Evolutionary conservation across 2,888 invertebrate species (phyloP), one percentile per base, ranked within the genome.

Genomic region (Stramonita haemastoma): DNA sequence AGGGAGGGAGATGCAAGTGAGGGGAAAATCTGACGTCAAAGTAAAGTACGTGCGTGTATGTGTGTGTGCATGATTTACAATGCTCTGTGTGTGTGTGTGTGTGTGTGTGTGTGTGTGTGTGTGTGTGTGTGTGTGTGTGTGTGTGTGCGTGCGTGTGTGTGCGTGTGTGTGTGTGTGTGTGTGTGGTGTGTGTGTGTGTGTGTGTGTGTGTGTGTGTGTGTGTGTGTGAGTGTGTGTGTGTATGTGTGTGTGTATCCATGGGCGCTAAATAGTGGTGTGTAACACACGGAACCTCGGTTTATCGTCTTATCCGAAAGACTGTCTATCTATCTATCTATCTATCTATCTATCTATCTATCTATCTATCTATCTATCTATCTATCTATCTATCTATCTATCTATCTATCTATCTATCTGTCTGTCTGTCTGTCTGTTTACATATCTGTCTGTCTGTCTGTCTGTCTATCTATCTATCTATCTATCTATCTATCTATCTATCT

Each of bases 161-260:
- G 70, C 22, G 70, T 70, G 70, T 70, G 70, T 70, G 70, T 70
- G 70, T 70, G 70, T 70, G 70, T 70, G 70, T 70, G 15, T 70
- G 70, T 70, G 70, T 70, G 70, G 15, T 70, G 70, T 73, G 73
- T 73, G 73, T n/a, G 0, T 73, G 73, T 73, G 73, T 73, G 73
- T 73, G 73, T 86, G 29, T 34, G 60, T 60, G 60, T 60, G 60
- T 60, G 60, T 60, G 73, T 73, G 73, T 73, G 73, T 73, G 73
- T 73, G 73, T 70, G 70, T 70, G 15, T 70, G 70, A 17, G 70
- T 70, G 70, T 70, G 15, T 70, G 70, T 73, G 73, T 73, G 73
- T n/a, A 0, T 73, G 73, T 73, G 73, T 73, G 73, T 73, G 73
- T 86, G 29, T 34, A 13, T 70, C 4, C 86, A 87, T 83, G 92